Percentiles rank a stretch among this genome's conserved stretches.
Conservation (phyloP, 2,797 vertebrate species). For the Morus bassanus region DNA sequence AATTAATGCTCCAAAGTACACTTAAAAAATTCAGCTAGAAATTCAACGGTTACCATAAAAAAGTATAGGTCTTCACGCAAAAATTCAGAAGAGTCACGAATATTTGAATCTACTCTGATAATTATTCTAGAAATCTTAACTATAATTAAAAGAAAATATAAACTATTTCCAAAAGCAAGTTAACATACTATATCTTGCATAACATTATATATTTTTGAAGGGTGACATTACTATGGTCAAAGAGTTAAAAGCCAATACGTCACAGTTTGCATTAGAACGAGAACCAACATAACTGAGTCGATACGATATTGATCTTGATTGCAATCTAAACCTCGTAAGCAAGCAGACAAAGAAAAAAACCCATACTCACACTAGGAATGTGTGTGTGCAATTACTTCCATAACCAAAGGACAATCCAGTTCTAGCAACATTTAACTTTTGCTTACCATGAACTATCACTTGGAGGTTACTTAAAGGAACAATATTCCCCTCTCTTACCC, state of each 20-base stretch:
- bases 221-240: background rate
- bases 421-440: background rate
- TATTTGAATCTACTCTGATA: background rate
- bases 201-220: background rate
- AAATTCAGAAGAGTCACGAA: background rate
- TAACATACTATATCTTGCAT: background rate
- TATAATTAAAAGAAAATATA: background rate
- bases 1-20: background rate
- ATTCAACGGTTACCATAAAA: background rate
- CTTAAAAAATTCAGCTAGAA: background rate
- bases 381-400: background rate
- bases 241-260: background rate
- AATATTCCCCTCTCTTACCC: background rate
- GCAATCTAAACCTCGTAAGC: background rate
- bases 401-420: background rate
- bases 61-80: background rate
- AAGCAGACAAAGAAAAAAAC: background rate
- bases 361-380: accelerated
- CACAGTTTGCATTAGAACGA: background rate
- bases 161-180: background rate
- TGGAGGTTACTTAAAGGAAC: background rate
- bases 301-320: background rate
- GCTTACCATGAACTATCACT: background rate
- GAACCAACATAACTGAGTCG: background rate
- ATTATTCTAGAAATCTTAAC: background rate